Evolutionary conservation across 35 echinoderm and acorn worm species (phyloP).

Genomic region (Patiria miniata): DNA sequence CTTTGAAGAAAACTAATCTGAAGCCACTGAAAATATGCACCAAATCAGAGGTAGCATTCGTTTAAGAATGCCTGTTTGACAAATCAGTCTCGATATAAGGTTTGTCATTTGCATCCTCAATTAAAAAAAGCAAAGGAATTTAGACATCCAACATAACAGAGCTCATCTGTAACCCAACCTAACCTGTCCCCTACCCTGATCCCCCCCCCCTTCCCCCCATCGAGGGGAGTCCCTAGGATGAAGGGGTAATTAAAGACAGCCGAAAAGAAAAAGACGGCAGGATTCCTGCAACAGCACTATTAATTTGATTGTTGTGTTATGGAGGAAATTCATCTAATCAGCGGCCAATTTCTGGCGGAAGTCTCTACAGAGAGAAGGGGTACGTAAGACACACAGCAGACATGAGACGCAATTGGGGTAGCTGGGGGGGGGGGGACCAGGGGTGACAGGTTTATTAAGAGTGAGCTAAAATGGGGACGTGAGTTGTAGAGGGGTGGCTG

Average conservation of each 20-base stretch:
- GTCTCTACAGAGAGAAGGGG: neutral
- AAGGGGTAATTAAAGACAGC: too few relatives aligned
- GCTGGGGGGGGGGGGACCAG: neutral
- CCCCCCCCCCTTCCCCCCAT: too few relatives aligned
- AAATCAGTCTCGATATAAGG: too few relatives aligned
- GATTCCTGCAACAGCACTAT: neutral
- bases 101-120: neutral
- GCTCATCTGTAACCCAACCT: neutral
- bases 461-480: too few relatives aligned
- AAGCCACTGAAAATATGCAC: too few relatives aligned
- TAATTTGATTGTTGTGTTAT: constrained; percentile 29
- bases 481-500: neutral
- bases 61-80: too few relatives aligned
- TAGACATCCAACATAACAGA: neutral
- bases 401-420: neutral
- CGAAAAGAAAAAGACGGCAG: neutral
- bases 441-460: neutral
- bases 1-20: too few relatives aligned
- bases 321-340: constrained; percentile 18
- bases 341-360: constrained; percentile 12
- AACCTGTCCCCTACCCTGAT: too few relatives aligned
- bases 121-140: neutral
- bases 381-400: constrained; percentile 12
- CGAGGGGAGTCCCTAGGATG: too few relatives aligned
- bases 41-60: too few relatives aligned